These are phyloP conservation scores for Drosophila watanabei DNA, from an alignment of 1,140 invertebrate species.

Conservation along the genomic window DNA sequence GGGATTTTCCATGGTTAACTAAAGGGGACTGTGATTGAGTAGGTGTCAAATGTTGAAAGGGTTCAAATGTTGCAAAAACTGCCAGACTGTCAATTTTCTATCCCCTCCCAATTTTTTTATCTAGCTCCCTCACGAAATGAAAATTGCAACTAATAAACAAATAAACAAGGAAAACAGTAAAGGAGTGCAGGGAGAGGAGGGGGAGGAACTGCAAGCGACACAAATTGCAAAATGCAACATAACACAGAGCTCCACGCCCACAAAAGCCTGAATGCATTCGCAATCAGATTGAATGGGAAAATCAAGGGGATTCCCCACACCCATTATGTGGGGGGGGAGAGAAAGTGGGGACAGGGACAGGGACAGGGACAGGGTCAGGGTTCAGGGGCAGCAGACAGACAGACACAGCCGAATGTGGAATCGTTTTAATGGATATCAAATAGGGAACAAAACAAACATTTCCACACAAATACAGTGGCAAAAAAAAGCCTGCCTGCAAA, in stretches of 20 bases:
- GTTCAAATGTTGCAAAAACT: constrained; percentile 28
- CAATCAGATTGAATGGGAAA: constrained; percentile 63
- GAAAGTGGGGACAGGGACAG: constrained; percentile 21
- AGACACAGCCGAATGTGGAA: constrained; percentile 57
- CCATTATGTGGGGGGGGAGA: constrained; percentile 4
- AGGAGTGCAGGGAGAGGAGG: not conserved
- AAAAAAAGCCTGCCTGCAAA: constrained; percentile 23
- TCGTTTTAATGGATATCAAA: constrained; percentile 84
- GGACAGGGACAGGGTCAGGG: constrained; percentile 32
- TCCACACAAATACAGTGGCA: constrained; percentile 30
- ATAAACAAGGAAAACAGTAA: constrained; percentile 43
- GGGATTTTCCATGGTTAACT: constrained; percentile 36
- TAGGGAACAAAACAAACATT: constrained; percentile 62
- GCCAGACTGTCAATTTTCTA: constrained; percentile 45
- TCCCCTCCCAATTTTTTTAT: not conserved
- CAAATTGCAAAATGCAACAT: constrained; percentile 71
- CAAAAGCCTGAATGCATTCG: constrained; percentile 54
- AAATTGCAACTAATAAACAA: constrained; percentile 82
- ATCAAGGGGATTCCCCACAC: not conserved
- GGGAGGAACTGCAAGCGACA: constrained; percentile 66
- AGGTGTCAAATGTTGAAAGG: constrained; percentile 64
- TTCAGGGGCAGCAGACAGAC: constrained; percentile 43
- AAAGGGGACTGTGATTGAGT: constrained; percentile 61
- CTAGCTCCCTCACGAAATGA: constrained; percentile 37
- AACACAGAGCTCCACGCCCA: constrained; percentile 27